Conservation (phyloP, 2,888 invertebrate species). For the Bembecia ichneumoniformis region DNA sequence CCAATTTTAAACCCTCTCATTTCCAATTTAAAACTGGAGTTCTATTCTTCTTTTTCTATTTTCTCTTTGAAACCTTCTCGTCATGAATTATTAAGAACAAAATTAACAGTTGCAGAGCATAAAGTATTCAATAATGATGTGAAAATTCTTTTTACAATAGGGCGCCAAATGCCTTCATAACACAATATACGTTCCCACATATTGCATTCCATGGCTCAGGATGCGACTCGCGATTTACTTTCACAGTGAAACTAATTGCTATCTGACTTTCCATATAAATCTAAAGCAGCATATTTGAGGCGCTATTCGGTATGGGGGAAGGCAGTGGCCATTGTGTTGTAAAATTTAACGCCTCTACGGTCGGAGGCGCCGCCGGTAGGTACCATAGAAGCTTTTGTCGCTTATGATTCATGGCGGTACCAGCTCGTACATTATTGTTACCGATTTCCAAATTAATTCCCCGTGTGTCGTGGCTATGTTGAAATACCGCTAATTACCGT, state of each 20-base stretch:
- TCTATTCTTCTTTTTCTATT: too few relatives aligned
- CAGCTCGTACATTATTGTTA: slow-evolving; percentile 48
- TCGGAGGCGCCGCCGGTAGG: slow-evolving; percentile 3
- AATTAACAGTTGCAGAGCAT: too few relatives aligned
- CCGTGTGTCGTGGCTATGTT: slow-evolving; percentile 34
- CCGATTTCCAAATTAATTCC: slow-evolving; percentile 62
- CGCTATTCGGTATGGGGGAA: slow-evolving; percentile 33
- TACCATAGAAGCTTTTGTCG: slow-evolving; percentile 34
- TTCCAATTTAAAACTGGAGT: too few relatives aligned
- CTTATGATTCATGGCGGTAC: slow-evolving; percentile 48
- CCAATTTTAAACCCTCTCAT: too few relatives aligned
- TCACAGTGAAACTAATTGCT: slow-evolving; percentile 50
- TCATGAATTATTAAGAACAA: too few relatives aligned
- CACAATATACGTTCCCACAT: background rate
- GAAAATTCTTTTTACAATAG: too few relatives aligned
- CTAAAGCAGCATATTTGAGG: slow-evolving; percentile 31
- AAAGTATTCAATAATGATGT: too few relatives aligned
- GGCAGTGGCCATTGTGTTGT: slow-evolving; percentile 32
- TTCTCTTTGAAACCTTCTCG: too few relatives aligned
- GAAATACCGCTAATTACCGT: slow-evolving; percentile 37
- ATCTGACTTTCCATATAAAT: slow-evolving; percentile 61
- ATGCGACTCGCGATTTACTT: background rate
- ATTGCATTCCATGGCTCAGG: background rate
- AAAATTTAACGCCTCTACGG: slow-evolving; percentile 51
- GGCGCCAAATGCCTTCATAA: background rate